These are phyloP conservation scores for Arrhopalites spinosus DNA, from an alignment of 2,888 invertebrate genomes.

Conservation along the genomic window DNA sequence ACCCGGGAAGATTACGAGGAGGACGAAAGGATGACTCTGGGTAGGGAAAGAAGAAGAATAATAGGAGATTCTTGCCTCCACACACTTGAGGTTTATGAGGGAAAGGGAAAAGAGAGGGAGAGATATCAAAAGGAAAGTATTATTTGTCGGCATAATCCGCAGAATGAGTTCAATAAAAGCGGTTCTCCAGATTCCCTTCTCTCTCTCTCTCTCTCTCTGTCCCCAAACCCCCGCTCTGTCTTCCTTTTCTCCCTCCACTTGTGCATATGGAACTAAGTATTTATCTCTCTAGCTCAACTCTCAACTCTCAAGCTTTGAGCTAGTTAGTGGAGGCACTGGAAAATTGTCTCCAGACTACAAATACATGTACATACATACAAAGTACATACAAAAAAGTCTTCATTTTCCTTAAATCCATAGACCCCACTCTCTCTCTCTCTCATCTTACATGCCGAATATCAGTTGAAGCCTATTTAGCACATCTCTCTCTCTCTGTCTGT, in stretches of 20 bases:
- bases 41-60: constrained; percentile 9
- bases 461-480: too few species aligned
- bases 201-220: constrained; percentile 11
- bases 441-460: background rate
- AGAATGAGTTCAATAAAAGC: constrained; percentile 39
- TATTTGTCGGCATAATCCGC: constrained; percentile 34
- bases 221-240: too few species aligned
- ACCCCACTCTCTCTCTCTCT: background rate
- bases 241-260: constrained; percentile 6
- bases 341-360: background rate
- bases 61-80: constrained; percentile 15
- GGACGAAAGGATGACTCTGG: constrained; percentile 10
- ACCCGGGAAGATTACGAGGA: background rate
- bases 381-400: background rate
- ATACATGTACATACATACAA: background rate
- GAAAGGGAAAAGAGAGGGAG: constrained; percentile 9
- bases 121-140: constrained; percentile 36
- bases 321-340: background rate
- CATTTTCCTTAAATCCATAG: background rate
- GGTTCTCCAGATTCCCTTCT: background rate
- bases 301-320: background rate
- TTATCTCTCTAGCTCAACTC: constrained; percentile 5
- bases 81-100: constrained; percentile 21
- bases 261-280: background rate
- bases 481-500: too few species aligned